Conservation (phyloP, 2,888 invertebrate species). For the Caenorhabditis virilis region DNA sequence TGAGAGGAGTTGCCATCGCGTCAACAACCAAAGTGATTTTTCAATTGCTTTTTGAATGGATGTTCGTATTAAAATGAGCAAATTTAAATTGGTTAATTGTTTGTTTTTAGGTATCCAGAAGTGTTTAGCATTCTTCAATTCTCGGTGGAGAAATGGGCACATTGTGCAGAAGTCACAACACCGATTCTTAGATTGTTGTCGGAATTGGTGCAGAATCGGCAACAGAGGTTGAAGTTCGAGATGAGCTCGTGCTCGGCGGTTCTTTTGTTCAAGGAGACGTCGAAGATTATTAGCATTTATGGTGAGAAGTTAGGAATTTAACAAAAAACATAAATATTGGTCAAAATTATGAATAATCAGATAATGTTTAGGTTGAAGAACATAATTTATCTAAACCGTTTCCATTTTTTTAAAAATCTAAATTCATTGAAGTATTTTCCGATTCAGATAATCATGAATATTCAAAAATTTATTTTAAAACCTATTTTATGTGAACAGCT, state of each 20-base stretch:
- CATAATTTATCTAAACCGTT: too few relatives aligned
- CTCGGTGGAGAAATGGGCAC: conserved; percentile 74
- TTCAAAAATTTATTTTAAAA: too few relatives aligned
- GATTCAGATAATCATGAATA: too few relatives aligned
- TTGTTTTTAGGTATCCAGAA: conserved; percentile 80
- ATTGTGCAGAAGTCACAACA: conserved; percentile 79
- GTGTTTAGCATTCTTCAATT: conserved; percentile 89
- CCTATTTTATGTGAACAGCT: too few relatives aligned
- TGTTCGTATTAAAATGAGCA: conserved; percentile 75
- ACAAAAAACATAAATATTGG: too few relatives aligned
- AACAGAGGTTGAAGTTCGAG: conserved; percentile 93
- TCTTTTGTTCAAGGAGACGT: conserved; percentile 90
- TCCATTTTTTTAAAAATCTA: too few relatives aligned
- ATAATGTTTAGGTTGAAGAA: too few relatives aligned
- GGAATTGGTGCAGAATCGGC: conserved; percentile 93
- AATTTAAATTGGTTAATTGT: not conserved
- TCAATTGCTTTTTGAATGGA: conserved; percentile 99
- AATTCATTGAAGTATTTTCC: too few relatives aligned
- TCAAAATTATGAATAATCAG: too few relatives aligned
- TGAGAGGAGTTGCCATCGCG: conserved; percentile 90
- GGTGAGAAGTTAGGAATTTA: conserved; percentile 73
- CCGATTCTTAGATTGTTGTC: conserved; percentile 92
- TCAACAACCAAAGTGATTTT: conserved; percentile 94
- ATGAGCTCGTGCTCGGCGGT: conserved; percentile 97
- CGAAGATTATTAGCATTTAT: conserved; percentile 92